These are phyloP conservation scores for Empis livida DNA, from an alignment of 2,888 invertebrate genomes.

Conservation along the genomic window DNA sequence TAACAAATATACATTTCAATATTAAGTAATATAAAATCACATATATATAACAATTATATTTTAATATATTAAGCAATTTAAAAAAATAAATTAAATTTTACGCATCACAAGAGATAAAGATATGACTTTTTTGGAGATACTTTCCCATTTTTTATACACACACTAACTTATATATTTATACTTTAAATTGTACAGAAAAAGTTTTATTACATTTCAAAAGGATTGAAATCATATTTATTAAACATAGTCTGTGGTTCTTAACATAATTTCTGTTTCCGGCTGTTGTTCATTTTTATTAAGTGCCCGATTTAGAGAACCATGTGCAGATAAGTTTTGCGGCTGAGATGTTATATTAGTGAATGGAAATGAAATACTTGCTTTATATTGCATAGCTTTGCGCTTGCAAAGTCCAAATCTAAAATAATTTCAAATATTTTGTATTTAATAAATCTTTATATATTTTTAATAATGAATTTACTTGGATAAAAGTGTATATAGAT, in stretches of 20 bases:
- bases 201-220: no score
- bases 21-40: no score
- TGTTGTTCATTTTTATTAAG: constrained; percentile 10
- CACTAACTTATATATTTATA: no score
- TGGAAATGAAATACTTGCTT: constrained; percentile 27
- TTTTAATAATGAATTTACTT: constrained; percentile 37
- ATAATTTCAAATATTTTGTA: constrained; percentile 6
- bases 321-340: background rate
- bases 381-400: constrained; percentile 38
- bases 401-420: constrained; percentile 42
- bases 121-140: no score
- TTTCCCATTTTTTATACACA: no score
- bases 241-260: constrained; percentile 27
- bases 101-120: background rate
- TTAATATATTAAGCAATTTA: background rate
- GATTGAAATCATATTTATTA: constrained; percentile 10
- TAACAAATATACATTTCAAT: no score
- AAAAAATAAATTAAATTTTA: background rate
- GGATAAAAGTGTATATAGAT: constrained; percentile 52
- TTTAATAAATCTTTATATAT: background rate
- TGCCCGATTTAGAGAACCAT: background rate
- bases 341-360: constrained; percentile 25
- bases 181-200: no score
- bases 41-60: no score
- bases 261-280: constrained; percentile 24